phyloP scores from a whole-genome alignment of 1,140 invertebrate species.

The Apis laboriosa region DNA sequence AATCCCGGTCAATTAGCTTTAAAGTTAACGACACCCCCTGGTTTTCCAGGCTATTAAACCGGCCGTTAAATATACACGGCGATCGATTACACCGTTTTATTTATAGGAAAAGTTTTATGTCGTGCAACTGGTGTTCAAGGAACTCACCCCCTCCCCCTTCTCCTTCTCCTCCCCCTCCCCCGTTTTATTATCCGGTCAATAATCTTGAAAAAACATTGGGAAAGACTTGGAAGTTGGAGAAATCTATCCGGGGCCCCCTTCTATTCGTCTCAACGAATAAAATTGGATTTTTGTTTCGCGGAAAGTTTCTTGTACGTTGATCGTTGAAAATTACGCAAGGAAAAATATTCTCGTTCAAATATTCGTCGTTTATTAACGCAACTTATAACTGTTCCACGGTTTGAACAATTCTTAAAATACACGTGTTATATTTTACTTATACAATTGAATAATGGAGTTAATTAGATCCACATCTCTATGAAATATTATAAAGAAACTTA shows the following conservation, averaged over 20 bases:
- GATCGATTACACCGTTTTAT: constrained; percentile 41
- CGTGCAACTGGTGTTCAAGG: constrained; percentile 38
- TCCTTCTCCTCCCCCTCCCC: too few relatives aligned
- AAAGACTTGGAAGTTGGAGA: too few relatives aligned
- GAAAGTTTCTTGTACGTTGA: neutral
- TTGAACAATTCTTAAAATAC: neutral
- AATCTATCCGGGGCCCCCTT: too few relatives aligned
- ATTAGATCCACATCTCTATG: too few relatives aligned
- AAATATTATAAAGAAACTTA: too few relatives aligned
- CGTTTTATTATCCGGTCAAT: constrained; percentile 25
- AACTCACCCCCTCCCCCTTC: neutral
- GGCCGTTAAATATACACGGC: constrained; percentile 28
- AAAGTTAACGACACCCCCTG: constrained; percentile 23
- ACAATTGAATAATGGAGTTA: too few relatives aligned
- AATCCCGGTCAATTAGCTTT: constrained; percentile 7
- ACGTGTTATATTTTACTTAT: neutral
- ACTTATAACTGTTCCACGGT: too few relatives aligned
- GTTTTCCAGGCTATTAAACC: constrained; percentile 35
- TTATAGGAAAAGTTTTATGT: constrained; percentile 29
- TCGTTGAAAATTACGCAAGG: neutral
- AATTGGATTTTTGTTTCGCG: neutral
- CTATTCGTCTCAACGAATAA: too few relatives aligned
- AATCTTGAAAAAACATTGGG: constrained; percentile 3
- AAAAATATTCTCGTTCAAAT: too few relatives aligned
- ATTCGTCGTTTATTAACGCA: too few relatives aligned